Evolutionary conservation across 2,888 invertebrate species (phyloP).

Genomic region (Heliconius charithonia): DNA sequence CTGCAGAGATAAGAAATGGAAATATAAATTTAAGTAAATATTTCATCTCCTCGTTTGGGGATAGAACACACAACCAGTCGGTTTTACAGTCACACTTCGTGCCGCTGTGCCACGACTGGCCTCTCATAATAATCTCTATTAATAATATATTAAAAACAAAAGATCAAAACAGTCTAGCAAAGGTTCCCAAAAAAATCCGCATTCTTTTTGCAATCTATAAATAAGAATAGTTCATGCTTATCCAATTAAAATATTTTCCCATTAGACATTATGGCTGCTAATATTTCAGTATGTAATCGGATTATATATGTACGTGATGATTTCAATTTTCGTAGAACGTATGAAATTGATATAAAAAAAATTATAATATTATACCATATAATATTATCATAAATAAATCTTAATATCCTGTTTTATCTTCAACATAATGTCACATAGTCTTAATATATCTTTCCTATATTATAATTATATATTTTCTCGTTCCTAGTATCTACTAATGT

Average conservation of each 20-base stretch:
- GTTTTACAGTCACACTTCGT: too few relatives aligned
- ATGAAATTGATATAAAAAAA: background rate
- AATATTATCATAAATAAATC: background rate
- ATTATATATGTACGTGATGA: background rate
- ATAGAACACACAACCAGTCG: too few relatives aligned
- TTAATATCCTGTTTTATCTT: background rate
- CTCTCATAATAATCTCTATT: too few relatives aligned
- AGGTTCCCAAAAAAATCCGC: background rate
- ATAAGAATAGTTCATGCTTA: background rate
- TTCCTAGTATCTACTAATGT: too few relatives aligned
- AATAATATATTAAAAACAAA: too few relatives aligned
- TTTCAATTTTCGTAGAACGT: background rate
- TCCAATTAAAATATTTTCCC: background rate
- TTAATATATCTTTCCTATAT: background rate
- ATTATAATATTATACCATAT: background rate
- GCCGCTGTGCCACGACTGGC: too few relatives aligned
- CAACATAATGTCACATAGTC: background rate
- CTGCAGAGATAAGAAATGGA: too few relatives aligned
- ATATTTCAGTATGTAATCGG: background rate
- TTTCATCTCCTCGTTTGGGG: too few relatives aligned
- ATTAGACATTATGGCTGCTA: background rate
- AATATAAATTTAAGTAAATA: too few relatives aligned
- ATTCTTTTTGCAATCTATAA: background rate
- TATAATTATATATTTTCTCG: background rate
- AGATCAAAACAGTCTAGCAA: too few relatives aligned